A percentile compares a stretch with the other conserved stretches of the same genome.
phyloP scores from a whole-genome alignment of 2,888 invertebrate species.

The Gnatocerus cornutus region DNA sequence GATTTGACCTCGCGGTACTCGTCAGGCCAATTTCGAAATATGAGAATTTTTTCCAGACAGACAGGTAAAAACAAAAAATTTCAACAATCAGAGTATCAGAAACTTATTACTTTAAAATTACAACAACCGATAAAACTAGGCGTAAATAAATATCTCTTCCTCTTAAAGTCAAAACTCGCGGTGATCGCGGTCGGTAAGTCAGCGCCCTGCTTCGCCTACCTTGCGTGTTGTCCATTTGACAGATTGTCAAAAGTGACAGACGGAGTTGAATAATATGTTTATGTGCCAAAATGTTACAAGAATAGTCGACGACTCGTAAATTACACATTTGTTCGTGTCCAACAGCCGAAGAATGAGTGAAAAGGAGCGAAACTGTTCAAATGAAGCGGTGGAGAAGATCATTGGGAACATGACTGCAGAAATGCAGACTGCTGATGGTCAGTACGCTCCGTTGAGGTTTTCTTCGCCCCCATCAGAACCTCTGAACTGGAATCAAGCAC shows the following conservation, averaged over 20 bases:
- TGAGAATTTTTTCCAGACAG: too few species aligned
- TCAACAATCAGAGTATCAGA: too few species aligned
- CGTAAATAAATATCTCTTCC: too few species aligned
- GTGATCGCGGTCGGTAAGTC: not conserved
- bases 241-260: slow-evolving; percentile 51
- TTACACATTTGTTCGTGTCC: not conserved
- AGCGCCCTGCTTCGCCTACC: not conserved
- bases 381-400: slow-evolving; percentile 73
- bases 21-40: too few species aligned
- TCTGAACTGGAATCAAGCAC: slow-evolving; percentile 59
- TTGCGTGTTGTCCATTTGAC: slow-evolving; percentile 49
- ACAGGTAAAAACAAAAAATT: too few species aligned
- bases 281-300: slow-evolving; percentile 59
- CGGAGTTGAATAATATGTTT: slow-evolving; percentile 55
- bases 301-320: slow-evolving; percentile 43
- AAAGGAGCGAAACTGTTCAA: slow-evolving; percentile 62
- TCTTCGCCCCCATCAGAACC: slow-evolving; percentile 64
- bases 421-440: slow-evolving; percentile 74
- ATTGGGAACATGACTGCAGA: slow-evolving; percentile 77
- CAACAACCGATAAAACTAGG: too few species aligned
- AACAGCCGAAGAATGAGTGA: slow-evolving; percentile 63
- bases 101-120: too few species aligned
- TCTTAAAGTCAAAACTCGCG: too few species aligned
- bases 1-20: too few species aligned
- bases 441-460: slow-evolving; percentile 74